Base-by-base conservation (phyloP, 2,113 vertebrate genomes). In the Cololabis saira region DNA sequence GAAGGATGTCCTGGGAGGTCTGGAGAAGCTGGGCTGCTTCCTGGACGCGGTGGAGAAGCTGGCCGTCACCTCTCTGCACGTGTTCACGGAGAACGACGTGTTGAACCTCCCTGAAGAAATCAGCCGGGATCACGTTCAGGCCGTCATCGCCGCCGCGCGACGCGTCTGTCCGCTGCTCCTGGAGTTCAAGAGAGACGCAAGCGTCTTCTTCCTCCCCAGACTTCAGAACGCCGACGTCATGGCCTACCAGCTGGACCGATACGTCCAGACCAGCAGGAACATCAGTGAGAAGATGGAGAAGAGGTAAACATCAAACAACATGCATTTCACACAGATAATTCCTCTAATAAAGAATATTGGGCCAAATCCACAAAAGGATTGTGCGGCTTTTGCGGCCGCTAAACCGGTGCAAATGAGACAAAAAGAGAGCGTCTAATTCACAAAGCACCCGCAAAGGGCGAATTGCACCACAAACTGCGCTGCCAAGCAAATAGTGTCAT, bases 11-110 rank as follows among this genome's bases (percentile, higher is more conserved):
- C 51, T 88, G 59, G 17, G 18, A 5, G 90, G 90, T 1, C 64
- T 94, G 71, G 59, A 82, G 82, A 27, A 80, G 56, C 86, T 92
- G 1, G 12, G 79, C 12, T 10, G 5, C 53, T 91, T 93, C 61
- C 76, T 92, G 85, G 87, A 89, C 37, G 88, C 89, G 15, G 60
- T 93, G 74, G 92, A 93, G 82, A 92, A 76, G 48, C 89, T 93
- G 69, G 81, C 89, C 0, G 88, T 83, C 70, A 92, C 91, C 12
- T 92, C 92, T 0, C 61, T 79, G 40, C 85, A 83, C 3, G 83
- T 92, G 57, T 92, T 92, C 53, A 40, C 1, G 4, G 79, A 78
- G 13, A 83, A 74, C 60, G 70, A 18, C 47, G 15, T 66, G 17
- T 7, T 83, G 1, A 27, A 54, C 12, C 76, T 91, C 57, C 79